A percentile compares a stretch with the other conserved stretches of the same genome.
phyloP scores from a whole-genome alignment of 2,113 vertebrate species.

The human region DNA sequence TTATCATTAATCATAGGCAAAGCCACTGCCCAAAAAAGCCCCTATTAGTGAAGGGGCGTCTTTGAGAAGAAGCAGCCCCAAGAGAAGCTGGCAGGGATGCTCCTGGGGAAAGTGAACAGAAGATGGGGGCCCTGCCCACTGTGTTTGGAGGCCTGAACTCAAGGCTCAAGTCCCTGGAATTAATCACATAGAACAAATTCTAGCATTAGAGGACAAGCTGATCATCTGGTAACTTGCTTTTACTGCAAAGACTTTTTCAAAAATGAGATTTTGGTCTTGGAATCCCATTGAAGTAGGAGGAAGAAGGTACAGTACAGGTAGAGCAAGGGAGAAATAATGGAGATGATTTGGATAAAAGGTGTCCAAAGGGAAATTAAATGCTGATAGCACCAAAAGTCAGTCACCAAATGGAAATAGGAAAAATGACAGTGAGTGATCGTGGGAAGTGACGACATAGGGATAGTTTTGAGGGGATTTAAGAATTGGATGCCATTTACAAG shows the following conservation, averaged over 20 bases:
- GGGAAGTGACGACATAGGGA: neutral
- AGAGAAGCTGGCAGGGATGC: slow-evolving; percentile 41
- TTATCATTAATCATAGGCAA: slow-evolving; percentile 78
- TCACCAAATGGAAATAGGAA: neutral
- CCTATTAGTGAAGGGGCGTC: slow-evolving; percentile 54
- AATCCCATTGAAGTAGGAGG: neutral
- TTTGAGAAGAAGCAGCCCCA: slow-evolving; percentile 72
- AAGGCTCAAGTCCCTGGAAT: neutral
- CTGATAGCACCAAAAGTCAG: neutral
- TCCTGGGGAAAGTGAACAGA: neutral
- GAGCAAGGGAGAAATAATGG: neutral
- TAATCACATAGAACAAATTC: neutral
- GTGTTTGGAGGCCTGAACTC: neutral
- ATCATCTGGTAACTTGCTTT: neutral
- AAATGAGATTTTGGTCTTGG: neutral
- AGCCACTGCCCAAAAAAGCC: slow-evolving; percentile 69
- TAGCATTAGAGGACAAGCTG: neutral
- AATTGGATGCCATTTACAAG: neutral
- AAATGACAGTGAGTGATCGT: neutral
- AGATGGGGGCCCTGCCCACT: neutral
- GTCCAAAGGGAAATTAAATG: neutral
- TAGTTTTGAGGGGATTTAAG: neutral
- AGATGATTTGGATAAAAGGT: slow-evolving; percentile 23
- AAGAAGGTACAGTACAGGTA: neutral
- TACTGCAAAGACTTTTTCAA: neutral